Conservation (phyloP, 2,797 vertebrate genomes). For the Pteropus rufus region DNA sequence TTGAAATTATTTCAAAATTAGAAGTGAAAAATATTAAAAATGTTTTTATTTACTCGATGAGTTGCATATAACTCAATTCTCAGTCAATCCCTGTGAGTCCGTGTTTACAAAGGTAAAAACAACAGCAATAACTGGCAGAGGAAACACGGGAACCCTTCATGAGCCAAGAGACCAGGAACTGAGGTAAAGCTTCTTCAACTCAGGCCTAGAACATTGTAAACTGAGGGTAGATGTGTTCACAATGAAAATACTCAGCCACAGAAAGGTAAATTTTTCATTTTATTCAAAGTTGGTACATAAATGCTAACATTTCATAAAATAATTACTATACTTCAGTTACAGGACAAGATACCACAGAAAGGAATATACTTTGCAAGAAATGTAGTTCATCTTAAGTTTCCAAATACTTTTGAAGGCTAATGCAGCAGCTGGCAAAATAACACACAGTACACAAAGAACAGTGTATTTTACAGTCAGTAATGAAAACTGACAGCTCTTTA, state of each 20-base stretch:
- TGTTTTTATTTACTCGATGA: not conserved
- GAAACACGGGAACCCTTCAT: not conserved
- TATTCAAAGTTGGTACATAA: conserved; percentile 88
- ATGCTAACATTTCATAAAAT: conserved; percentile 86
- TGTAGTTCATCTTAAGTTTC: conserved; percentile 83
- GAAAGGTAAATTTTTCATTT: conserved; percentile 76
- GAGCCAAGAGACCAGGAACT: not conserved
- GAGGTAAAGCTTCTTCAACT: not conserved
- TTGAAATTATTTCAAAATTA: not conserved
- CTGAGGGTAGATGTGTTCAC: not conserved
- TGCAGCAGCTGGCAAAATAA: conserved; percentile 83
- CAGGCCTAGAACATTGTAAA: not conserved
- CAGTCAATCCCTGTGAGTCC: not conserved
- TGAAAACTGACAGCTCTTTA: conserved; percentile 79
- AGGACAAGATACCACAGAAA: conserved; percentile 86
- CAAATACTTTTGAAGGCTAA: conserved; percentile 85
- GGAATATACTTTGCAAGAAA: conserved; percentile 86
- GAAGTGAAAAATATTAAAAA: not conserved
- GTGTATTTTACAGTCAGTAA: conserved; percentile 80
- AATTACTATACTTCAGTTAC: conserved; percentile 81
- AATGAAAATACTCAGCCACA: conserved; percentile 53
- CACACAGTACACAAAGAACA: conserved; percentile 82
- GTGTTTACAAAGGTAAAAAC: not conserved
- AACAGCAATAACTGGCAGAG: not conserved
- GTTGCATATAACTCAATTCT: not conserved